Conservation (phyloP, 2,113 vertebrate genomes). For the Lycocorax pyrrhopterus region DNA sequence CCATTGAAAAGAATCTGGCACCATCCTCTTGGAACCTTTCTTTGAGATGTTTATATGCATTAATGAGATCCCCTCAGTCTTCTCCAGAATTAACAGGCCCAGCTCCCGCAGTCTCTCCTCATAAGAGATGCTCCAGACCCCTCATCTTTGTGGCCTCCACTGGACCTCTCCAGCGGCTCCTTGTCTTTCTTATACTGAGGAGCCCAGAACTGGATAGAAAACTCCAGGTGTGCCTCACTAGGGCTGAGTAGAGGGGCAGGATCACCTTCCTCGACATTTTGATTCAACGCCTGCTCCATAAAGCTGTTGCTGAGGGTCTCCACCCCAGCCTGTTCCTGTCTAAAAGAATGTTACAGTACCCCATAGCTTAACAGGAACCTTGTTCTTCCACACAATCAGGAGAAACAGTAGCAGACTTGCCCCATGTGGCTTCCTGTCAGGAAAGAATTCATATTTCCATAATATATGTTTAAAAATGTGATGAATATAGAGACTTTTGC, state of each 20-base stretch:
- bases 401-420: background rate
- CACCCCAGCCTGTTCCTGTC: too few relatives aligned
- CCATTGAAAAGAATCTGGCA: too few relatives aligned
- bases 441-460: background rate
- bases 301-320: rapidly evolving
- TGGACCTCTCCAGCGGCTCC: background rate
- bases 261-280: background rate
- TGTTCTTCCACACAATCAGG: rapidly evolving
- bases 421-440: rapidly evolving
- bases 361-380: too few relatives aligned
- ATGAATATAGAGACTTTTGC: background rate
- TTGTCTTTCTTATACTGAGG: background rate
- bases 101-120: background rate
- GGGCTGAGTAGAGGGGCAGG: background rate
- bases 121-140: too few relatives aligned
- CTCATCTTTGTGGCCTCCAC: background rate
- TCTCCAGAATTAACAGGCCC: background rate
- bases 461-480: rapidly evolving
- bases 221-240: background rate
- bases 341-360: background rate
- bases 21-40: too few relatives aligned
- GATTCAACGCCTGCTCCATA: rapidly evolving
- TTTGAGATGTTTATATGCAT: background rate
- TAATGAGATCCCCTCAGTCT: too few relatives aligned
- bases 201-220: background rate